phyloP scores from a whole-genome alignment of 2,113 vertebrate species.

The Chloroceryle aenea region DNA sequence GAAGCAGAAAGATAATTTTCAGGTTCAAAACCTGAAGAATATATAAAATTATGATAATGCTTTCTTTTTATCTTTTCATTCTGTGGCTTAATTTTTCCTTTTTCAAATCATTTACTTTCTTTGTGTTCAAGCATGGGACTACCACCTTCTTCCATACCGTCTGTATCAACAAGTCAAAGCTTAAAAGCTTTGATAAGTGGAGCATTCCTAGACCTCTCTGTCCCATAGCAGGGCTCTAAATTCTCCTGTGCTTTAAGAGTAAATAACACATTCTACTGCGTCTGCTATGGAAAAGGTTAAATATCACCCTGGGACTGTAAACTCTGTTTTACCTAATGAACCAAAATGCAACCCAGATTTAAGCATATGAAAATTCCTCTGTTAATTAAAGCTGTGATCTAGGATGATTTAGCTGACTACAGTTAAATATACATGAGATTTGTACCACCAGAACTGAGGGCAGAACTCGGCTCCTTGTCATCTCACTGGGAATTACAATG shows the following conservation, averaged over 20 bases:
- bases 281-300: background rate
- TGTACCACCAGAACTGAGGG: background rate
- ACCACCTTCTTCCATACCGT: background rate
- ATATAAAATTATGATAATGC: background rate
- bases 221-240: background rate
- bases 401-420: background rate
- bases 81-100: background rate
- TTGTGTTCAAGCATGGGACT: background rate
- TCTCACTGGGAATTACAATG: background rate
- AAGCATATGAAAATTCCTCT: background rate
- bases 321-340: background rate
- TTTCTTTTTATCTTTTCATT: background rate
- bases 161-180: background rate
- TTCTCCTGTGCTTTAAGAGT: background rate
- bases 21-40: background rate
- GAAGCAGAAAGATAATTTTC: background rate
- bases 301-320: background rate
- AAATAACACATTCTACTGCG: background rate
- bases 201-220: background rate
- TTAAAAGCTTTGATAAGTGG: background rate
- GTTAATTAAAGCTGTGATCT: background rate
- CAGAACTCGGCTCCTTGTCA: background rate
- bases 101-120: background rate
- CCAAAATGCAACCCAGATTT: background rate
- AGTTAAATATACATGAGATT: background rate